A percentile compares a stretch with the other conserved stretches of the same genome.
phyloP scores from a whole-genome alignment of 2,888 invertebrate genomes.

The Merodon equestris region DNA sequence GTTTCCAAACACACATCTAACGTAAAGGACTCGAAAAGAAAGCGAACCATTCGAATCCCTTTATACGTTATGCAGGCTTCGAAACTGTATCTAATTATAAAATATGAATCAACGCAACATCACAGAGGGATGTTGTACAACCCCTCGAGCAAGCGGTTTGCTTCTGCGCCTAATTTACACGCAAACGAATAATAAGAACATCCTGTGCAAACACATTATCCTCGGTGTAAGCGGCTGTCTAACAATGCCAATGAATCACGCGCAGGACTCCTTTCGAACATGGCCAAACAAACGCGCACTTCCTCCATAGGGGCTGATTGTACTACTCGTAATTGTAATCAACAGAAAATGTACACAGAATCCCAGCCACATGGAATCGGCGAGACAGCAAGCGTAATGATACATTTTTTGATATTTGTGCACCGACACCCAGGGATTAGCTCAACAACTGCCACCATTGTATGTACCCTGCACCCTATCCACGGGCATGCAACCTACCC shows the following conservation, averaged over 20 bases:
- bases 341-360: conserved; percentile 47
- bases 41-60: conserved; percentile 34
- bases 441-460: conserved; percentile 65
- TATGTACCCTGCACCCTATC: conserved; percentile 36
- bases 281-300: conserved; percentile 35
- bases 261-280: conserved; percentile 40
- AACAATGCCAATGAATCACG: conserved; percentile 66
- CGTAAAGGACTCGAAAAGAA: conserved; percentile 25
- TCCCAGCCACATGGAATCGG: conserved; percentile 9
- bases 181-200: conserved; percentile 65
- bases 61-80: conserved; percentile 19
- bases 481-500: conserved; percentile 20
- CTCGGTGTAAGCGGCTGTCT: conserved; percentile 63
- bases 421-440: conserved; percentile 68
- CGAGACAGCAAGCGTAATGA: conserved; percentile 53
- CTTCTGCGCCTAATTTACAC: conserved; percentile 69
- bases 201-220: conserved; percentile 68
- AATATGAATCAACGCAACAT: conserved; percentile 40
- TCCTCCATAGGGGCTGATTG: conserved; percentile 61
- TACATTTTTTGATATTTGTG: conserved; percentile 68
- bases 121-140: conserved; percentile 22
- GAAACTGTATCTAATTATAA: conserved; percentile 68
- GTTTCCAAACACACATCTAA: conserved; percentile 62
- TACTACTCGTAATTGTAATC: conserved; percentile 46
- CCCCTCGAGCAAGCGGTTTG: conserved; percentile 63